These are phyloP conservation scores for Coenonympha glycerion DNA, from an alignment of 2,888 invertebrate species.

Conservation along the genomic window DNA sequence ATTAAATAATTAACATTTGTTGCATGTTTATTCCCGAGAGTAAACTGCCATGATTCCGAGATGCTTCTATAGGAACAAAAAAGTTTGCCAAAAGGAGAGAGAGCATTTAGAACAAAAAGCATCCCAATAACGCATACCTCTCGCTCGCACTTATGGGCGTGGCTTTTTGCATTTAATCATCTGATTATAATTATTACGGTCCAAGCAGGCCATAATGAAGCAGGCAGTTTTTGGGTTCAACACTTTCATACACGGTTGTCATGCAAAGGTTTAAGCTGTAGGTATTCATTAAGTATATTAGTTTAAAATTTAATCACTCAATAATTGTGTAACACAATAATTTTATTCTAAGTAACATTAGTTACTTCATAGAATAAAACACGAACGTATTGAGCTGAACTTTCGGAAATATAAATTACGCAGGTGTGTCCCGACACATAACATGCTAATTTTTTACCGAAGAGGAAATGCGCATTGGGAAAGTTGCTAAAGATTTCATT, in stretches of 20 bases:
- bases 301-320: too few relatives aligned
- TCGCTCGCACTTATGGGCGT: slow-evolving; percentile 1
- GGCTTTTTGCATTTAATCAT: slow-evolving; percentile 8
- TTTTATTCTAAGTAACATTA: too few relatives aligned
- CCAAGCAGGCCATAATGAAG: slow-evolving; percentile 2
- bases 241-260: not conserved
- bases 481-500: too few relatives aligned
- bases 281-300: not conserved
- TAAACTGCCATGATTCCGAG: not conserved
- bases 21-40: too few relatives aligned
- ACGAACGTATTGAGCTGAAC: too few relatives aligned
- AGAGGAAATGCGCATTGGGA: too few relatives aligned
- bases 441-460: too few relatives aligned
- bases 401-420: too few relatives aligned
- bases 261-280: not conserved
- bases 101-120: not conserved
- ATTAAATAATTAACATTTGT: too few relatives aligned
- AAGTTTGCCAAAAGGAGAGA: not conserved
- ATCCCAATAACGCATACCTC: slow-evolving; percentile 4
- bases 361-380: too few relatives aligned
- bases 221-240: slow-evolving; percentile 4
- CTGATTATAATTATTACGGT: slow-evolving; percentile 1
- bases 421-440: too few relatives aligned
- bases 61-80: not conserved
- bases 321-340: too few relatives aligned